These are phyloP conservation scores for Acanthosepion esculentum DNA, from an alignment of 2,888 invertebrate species.

Conservation along the genomic window DNA sequence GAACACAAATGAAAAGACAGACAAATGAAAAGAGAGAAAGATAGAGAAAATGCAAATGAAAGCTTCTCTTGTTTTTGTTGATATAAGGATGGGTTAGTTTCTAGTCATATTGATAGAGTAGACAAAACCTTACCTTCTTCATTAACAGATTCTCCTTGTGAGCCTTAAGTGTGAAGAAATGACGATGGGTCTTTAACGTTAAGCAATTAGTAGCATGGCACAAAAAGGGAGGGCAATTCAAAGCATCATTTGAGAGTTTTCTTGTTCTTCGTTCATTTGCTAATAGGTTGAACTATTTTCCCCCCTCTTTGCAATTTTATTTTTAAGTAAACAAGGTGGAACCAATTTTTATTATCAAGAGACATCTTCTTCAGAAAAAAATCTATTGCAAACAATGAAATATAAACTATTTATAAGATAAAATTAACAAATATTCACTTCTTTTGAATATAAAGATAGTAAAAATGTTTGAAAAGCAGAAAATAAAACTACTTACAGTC, in stretches of 20 bases:
- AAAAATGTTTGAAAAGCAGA: no score
- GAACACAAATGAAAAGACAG: not conserved
- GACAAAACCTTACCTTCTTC: constrained; percentile 66
- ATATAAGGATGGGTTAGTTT: constrained; percentile 41
- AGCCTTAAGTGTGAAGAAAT: constrained; percentile 61
- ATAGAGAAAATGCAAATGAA: constrained; percentile 41
- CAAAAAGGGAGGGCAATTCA: not conserved
- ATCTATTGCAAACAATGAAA: no score
- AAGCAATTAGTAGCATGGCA: not conserved
- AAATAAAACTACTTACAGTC: no score
- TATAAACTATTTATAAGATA: no score
- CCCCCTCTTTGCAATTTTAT: no score
- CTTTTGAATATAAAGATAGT: no score
- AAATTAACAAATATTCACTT: no score
- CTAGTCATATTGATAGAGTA: constrained; percentile 34
- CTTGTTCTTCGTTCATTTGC: not conserved
- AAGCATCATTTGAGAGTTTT: not conserved
- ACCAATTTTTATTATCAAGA: no score
- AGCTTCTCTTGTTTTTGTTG: constrained; percentile 47
- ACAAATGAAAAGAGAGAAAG: not conserved
- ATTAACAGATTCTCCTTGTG: constrained; percentile 64
- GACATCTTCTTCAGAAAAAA: no score
- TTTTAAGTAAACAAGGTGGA: no score
- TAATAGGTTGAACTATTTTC: no score
- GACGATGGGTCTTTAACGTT: constrained; percentile 44